Evolutionary conservation across 2,113 vertebrate genomes (phyloP), one percentile per base, ranked within the genome.

Genomic region (Psilopsiagon aymara): DNA sequence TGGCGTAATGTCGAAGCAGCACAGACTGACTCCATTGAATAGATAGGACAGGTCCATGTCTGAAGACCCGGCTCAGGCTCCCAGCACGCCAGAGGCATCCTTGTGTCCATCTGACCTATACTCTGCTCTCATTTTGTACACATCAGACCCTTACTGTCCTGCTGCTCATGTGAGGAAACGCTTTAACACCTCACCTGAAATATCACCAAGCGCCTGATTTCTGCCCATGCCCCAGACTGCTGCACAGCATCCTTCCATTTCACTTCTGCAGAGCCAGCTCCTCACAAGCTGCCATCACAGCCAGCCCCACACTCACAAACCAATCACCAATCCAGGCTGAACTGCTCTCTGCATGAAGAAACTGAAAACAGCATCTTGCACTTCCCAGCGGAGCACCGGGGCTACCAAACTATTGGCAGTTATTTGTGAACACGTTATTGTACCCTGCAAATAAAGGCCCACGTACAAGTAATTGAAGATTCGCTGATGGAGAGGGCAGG

Each of bases 201-300:
- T 17, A 53, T 13, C 37, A 27, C 29, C 55, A 2, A 17, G 7
- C 29, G 9, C 62, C 52, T 59, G 5, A 21, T 74, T 59, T 35
- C 62, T 67, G 41, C 15, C 5, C 7, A 2, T 3, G 2, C 17
- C 79, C 35, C 10, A 8, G 0, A 51, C 4, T 11, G 23, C 0
- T 67, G 33, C 57, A 23, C 5, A 1, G 37, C 62, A 67, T 49
- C 33, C 41, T 69, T 27, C 2, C 0, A 31, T n/a, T 60, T 47
- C 46, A 27, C 16, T 41, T 46, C 73, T 47, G 29, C 82, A 24
- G 24, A 49, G 17, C 11, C 23, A 24, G 39, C 53, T 39, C n/a
- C 49, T 62, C 20, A 6, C 4, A 3, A 37, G 76, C 20, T 41
- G 49, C 49, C 14, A 28, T 33, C 44, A 12, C 3, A 7, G 49